These are phyloP conservation scores for Alviniconcha strummeri DNA, from an alignment of 2,888 invertebrate species.

Conservation along the genomic window DNA sequence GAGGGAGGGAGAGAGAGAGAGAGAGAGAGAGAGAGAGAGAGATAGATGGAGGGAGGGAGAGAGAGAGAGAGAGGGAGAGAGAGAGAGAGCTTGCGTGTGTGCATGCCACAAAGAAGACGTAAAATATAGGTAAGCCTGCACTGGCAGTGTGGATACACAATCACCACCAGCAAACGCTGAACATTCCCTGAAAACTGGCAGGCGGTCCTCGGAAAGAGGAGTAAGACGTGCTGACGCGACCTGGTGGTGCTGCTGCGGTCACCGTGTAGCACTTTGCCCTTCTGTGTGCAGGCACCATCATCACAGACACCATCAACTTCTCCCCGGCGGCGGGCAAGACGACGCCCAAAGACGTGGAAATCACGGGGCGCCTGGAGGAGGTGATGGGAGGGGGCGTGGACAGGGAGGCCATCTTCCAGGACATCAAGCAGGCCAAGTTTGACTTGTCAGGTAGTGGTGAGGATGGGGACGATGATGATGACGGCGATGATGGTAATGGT, in stretches of 20 bases:
- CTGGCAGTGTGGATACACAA: no score
- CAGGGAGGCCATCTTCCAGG: conserved; percentile 76
- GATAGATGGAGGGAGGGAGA: no score
- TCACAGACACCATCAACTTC: conserved; percentile 88
- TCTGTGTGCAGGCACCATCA: conserved; percentile 80
- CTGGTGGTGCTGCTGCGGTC: no score
- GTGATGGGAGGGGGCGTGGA: conserved; percentile 44
- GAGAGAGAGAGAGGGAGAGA: no score
- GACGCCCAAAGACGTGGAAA: conserved; percentile 80
- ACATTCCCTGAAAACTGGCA: no score
- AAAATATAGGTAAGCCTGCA: no score
- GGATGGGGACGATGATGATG: not conserved
- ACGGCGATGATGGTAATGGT: not conserved
- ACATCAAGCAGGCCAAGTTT: conserved; percentile 80
- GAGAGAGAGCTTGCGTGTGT: not conserved
- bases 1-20: not conserved
- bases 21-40: not conserved
- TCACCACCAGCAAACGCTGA: no score
- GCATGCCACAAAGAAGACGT: not conserved
- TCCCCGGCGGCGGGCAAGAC: conserved; percentile 81
- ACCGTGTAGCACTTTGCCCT: no score
- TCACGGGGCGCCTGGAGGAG: conserved; percentile 76
- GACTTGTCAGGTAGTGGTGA: conserved; percentile 77
- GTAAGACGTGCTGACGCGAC: no score
- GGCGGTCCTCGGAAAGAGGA: no score